Percentiles rank a stretch among this genome's conserved stretches.
Evolutionary conservation across 2,888 invertebrate species (phyloP).

Genomic region (Minunthozetes semirufus): DNA sequence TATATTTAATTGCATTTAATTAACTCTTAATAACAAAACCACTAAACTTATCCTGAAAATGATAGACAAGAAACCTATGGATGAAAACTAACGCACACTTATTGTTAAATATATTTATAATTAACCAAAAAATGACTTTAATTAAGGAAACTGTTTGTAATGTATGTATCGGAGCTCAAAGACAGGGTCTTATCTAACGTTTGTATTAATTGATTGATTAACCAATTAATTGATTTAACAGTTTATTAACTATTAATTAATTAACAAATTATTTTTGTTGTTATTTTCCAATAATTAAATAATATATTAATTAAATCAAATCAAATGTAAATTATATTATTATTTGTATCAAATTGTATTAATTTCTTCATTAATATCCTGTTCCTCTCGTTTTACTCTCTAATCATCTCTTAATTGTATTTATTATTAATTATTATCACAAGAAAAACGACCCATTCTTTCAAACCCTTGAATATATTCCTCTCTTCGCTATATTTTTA

Average conservation of each 20-base stretch:
- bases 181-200: too few relatives aligned
- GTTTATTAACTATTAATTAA: background rate
- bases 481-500: background rate
- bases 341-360: too few relatives aligned
- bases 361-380: background rate
- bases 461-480: background rate
- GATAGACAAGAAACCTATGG: background rate
- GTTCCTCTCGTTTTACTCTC: background rate
- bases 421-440: background rate
- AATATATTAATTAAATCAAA: background rate
- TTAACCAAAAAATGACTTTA: too few relatives aligned
- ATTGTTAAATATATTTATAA: background rate
- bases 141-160: too few relatives aligned
- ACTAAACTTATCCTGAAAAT: background rate
- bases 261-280: background rate
- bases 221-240: background rate
- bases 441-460: background rate
- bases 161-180: too few relatives aligned
- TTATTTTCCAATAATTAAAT: background rate
- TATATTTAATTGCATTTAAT: background rate
- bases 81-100: conserved; percentile 1
- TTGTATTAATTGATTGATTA: too few relatives aligned
- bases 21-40: background rate
- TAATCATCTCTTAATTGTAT: background rate
- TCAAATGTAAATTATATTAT: too few relatives aligned